Percentiles rank a stretch among this genome's conserved stretches.
Conservation (phyloP, 2,113 vertebrate species). For the Coreoperca whiteheadi region DNA sequence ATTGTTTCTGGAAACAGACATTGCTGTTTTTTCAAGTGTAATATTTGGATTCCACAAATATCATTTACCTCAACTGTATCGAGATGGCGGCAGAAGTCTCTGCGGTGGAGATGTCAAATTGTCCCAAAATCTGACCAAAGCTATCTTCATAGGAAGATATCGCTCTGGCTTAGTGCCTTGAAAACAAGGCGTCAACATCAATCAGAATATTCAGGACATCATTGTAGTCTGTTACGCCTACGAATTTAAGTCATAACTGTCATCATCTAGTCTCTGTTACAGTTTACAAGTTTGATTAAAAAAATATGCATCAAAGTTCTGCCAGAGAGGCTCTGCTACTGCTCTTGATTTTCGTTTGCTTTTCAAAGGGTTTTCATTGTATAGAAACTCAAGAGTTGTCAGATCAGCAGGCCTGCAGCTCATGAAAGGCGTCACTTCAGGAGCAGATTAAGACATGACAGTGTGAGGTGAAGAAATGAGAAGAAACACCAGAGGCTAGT, state of each 20-base stretch:
- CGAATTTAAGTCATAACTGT: slow-evolving; percentile 1
- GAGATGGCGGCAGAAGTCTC: slow-evolving; percentile 29
- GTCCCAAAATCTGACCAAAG: slow-evolving; percentile 16
- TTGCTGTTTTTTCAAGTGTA: slow-evolving; percentile 16
- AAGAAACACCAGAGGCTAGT: slow-evolving; percentile 19
- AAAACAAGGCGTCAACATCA: background rate
- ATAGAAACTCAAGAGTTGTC: slow-evolving; percentile 44
- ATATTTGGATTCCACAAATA: slow-evolving; percentile 44
- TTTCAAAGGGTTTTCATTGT: slow-evolving; percentile 21
- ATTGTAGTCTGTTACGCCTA: background rate
- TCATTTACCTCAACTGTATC: background rate
- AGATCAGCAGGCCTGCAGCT: slow-evolving; percentile 53
- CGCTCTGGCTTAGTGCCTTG: background rate
- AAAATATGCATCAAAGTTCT: background rate
- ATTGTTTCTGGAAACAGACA: slow-evolving; percentile 49
- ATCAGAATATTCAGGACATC: background rate
- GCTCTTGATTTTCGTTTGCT: slow-evolving; percentile 12
- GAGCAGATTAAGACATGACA: slow-evolving; percentile 54
- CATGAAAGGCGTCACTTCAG: slow-evolving; percentile 39
- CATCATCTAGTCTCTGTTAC: background rate
- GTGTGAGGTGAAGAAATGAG: slow-evolving; percentile 42
- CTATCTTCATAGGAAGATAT: slow-evolving; percentile 5
- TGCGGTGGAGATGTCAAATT: background rate
- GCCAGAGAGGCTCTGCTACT: slow-evolving; percentile 19
- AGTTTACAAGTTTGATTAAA: background rate